Percentiles rank a stretch among this genome's conserved stretches.
phyloP scores from a whole-genome alignment of 2,888 invertebrate genomes.

The Nemotelus nigrinus region DNA sequence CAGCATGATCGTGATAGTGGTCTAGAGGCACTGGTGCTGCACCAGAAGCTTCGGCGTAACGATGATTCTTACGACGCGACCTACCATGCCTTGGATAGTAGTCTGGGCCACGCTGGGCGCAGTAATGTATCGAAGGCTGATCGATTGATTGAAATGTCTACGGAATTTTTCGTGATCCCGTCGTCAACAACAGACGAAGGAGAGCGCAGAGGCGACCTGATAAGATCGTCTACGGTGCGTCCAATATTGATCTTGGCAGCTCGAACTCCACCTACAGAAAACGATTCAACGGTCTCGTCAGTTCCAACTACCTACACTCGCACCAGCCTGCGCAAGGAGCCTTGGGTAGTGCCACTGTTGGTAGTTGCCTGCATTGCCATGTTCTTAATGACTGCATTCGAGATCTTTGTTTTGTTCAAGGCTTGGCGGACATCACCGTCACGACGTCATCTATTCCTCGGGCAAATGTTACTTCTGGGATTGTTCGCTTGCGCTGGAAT shows the following conservation, averaged over 20 bases:
- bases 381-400: constrained; percentile 86
- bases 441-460: constrained; percentile 85
- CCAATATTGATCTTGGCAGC: constrained; percentile 58
- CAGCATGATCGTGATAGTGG: constrained; percentile 27
- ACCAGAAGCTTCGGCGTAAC: constrained; percentile 43
- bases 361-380: constrained; percentile 86
- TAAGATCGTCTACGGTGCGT: constrained; percentile 57
- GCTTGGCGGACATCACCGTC: constrained; percentile 85
- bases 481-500: constrained; percentile 83
- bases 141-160: constrained; percentile 79
- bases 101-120: background rate
- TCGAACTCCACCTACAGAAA: constrained; percentile 57
- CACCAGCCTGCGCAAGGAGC: constrained; percentile 73
- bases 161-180: constrained; percentile 84
- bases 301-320: constrained; percentile 60
- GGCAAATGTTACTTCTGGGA: constrained; percentile 86
- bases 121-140: constrained; percentile 62
- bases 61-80: constrained; percentile 40
- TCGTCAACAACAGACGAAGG: constrained; percentile 62
- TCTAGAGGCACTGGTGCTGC: constrained; percentile 10
- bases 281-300: constrained; percentile 56
- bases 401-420: constrained; percentile 87
- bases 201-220: background rate
- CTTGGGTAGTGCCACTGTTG: constrained; percentile 91
- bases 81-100: constrained; percentile 44